Evolutionary conservation across 2,797 vertebrate species (phyloP), one percentile per base, ranked within the genome.

Genomic region (Halcyon badia): DNA sequence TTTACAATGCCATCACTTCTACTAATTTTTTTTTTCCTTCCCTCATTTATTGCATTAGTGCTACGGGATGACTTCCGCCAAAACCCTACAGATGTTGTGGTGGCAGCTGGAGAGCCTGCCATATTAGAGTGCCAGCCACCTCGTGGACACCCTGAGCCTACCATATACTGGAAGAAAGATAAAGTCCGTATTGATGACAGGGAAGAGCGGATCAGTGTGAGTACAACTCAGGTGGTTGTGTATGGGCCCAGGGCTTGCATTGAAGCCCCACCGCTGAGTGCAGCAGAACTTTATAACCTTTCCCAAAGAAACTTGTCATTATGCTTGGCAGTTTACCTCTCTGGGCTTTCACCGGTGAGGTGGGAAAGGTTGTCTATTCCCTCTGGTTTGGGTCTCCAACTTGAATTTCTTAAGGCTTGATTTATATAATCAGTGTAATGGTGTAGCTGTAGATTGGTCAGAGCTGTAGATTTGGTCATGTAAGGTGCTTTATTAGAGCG

Each of bases 101-200:
- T 99, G 95, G 99, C 99, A 52, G 99, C 99, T 16, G 99, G 99
- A 83, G 99, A 99, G 90, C 99, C 99, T 11, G 99, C 99, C 9
- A 99, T 99, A 77, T 96, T 99, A 96, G 99, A 99, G 94, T 99
- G 99, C 83, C 99, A 99, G 54, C 99, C 99, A 3, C 99, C 99
- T 18, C 98, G 99, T 80, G 99, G 99, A 65, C 99, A 99, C 92
- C 99, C 99, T 4, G 99, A 99, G 91, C 99, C 99, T 73, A 99
- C 99, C 83, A 99, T 99, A 97, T 99, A 98, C 98, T 99, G 99
- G 99, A 99, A 99, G 97, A 99, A 99, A 92, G 99, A 99, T 97
- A 99, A 99, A 99, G 98, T 99, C 91, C 98, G 99, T 89, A 99
- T 99, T 35, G 99, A 99, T 51, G 99, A 99, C 97, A 99, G 98